Evolutionary conservation across 1,140 invertebrate genomes (phyloP).

Genomic region (Drosophila mojavensis): DNA sequence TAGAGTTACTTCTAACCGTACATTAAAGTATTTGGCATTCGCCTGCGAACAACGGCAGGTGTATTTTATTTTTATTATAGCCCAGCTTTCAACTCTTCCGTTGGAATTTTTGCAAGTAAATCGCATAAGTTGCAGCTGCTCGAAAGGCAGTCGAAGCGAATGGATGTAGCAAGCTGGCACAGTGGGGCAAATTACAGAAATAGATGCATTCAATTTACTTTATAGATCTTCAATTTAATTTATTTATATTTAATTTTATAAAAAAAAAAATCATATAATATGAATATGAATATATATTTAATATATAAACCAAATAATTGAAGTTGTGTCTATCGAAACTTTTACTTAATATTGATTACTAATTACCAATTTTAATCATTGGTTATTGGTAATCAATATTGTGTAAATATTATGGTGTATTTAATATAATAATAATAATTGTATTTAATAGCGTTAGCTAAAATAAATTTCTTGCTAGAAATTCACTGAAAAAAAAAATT

Average conservation of each 20-base stretch:
- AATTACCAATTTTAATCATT: too few relatives aligned
- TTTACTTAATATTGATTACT: not conserved
- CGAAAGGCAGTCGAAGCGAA: conserved; percentile 5
- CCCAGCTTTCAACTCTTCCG: conserved; percentile 55
- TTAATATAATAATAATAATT: too few relatives aligned
- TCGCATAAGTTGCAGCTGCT: conserved; percentile 76
- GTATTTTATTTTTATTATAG: conserved; percentile 74
- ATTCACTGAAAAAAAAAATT: too few relatives aligned
- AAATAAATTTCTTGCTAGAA: too few relatives aligned
- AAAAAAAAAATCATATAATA: not conserved
- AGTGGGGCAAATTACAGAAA: conserved; percentile 12
- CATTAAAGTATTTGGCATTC: conserved; percentile 48
- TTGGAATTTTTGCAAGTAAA: conserved; percentile 64
- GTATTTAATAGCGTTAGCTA: too few relatives aligned
- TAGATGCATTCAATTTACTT: too few relatives aligned
- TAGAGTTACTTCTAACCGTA: conserved; percentile 1
- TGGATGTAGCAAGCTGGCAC: conserved; percentile 7
- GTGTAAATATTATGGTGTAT: not conserved
- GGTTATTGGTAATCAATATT: too few relatives aligned
- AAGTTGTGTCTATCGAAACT: too few relatives aligned
- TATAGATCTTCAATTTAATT: not conserved
- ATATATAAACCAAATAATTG: not conserved
- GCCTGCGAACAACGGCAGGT: conserved; percentile 53
- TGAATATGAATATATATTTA: too few relatives aligned
- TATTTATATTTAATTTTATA: too few relatives aligned